These are phyloP conservation scores for Heliconius sara DNA, from an alignment of 2,888 invertebrate species.

Conservation along the genomic window DNA sequence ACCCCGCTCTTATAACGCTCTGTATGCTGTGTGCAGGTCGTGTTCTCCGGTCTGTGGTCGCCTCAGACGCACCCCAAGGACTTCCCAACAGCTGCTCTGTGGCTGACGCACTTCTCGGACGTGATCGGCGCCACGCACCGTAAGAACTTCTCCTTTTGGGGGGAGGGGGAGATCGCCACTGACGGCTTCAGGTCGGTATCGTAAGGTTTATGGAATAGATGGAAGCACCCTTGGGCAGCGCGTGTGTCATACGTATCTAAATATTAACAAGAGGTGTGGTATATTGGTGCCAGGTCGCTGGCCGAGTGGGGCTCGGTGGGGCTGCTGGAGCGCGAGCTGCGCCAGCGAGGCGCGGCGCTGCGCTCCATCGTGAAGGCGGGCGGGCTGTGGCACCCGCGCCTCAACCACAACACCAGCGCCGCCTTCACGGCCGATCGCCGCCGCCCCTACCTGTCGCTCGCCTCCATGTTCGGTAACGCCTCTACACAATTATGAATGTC, in stretches of 20 bases:
- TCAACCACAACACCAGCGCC: conserved; percentile 92
- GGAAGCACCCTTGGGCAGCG: too few relatives aligned
- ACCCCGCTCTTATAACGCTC: too few relatives aligned
- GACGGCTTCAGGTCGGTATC: conserved; percentile 90
- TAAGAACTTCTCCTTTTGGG: conserved; percentile 95
- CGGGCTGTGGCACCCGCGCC: conserved; percentile 95
- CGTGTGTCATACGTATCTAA: background rate
- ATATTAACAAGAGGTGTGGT: background rate
- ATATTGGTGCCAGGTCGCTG: conserved; percentile 69
- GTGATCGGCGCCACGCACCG: conserved; percentile 97
- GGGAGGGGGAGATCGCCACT: conserved; percentile 92
- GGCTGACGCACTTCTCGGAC: conserved; percentile 98
- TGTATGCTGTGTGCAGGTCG: conserved; percentile 80
- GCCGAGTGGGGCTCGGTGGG: conserved; percentile 96
- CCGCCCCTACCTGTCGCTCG: conserved; percentile 93
- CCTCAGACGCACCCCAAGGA: conserved; percentile 97
- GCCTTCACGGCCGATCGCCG: conserved; percentile 92
- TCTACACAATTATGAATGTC: background rate
- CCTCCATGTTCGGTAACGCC: conserved; percentile 90
- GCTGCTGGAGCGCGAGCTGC: conserved; percentile 94
- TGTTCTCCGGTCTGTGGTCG: conserved; percentile 98
- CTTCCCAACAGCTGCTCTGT: conserved; percentile 92
- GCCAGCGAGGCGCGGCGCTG: conserved; percentile 89
- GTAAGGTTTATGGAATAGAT: too few relatives aligned
- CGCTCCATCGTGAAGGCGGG: conserved; percentile 94